Percentiles rank a stretch among this genome's conserved stretches.
These are phyloP conservation scores for Therioaphis trifolii DNA, from an alignment of 2,888 invertebrate species.

Conservation along the genomic window DNA sequence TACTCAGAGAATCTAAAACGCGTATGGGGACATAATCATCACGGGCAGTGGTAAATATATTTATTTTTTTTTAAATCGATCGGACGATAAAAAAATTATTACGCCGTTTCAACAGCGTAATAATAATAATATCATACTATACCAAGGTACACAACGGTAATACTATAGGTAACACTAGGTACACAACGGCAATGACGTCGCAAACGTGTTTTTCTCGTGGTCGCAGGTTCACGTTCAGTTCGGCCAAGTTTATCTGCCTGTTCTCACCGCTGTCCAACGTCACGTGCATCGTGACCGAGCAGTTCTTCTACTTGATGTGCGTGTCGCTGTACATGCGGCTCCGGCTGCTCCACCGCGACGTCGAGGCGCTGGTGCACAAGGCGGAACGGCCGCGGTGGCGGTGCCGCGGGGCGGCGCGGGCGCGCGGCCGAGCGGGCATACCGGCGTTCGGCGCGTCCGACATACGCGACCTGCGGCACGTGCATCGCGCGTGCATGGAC, in stretches of 20 bases:
- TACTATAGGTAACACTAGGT: no score
- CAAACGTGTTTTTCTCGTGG: not conserved
- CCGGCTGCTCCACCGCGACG: slow-evolving; percentile 2
- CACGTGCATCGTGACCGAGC: slow-evolving; percentile 45
- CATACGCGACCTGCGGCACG: slow-evolving; percentile 25
- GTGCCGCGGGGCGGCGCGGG: not conserved
- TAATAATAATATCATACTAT: no score
- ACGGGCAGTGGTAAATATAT: no score
- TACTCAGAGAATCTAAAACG: no score
- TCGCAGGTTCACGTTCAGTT: not conserved
- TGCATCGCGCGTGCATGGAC: slow-evolving; percentile 45
- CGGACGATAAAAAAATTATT: no score
- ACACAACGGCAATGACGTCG: no score
- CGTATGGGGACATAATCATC: no score
- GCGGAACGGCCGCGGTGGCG: slow-evolving; percentile 42
- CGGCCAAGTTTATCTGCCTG: slow-evolving; percentile 1
- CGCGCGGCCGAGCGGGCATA: slow-evolving; percentile 13
- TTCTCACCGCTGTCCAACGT: slow-evolving; percentile 42
- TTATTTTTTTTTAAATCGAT: no score
- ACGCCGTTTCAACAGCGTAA: no score
- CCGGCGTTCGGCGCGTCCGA: slow-evolving; percentile 41
- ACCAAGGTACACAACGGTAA: no score
- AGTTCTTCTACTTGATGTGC: slow-evolving; percentile 52
- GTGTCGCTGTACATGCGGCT: slow-evolving; percentile 39
- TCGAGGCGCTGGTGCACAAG: slow-evolving; percentile 21